A percentile compares a stretch with the other conserved stretches of the same genome.
Evolutionary conservation across 2,888 invertebrate species (phyloP).

Genomic region (Tryphoninae sp.): DNA sequence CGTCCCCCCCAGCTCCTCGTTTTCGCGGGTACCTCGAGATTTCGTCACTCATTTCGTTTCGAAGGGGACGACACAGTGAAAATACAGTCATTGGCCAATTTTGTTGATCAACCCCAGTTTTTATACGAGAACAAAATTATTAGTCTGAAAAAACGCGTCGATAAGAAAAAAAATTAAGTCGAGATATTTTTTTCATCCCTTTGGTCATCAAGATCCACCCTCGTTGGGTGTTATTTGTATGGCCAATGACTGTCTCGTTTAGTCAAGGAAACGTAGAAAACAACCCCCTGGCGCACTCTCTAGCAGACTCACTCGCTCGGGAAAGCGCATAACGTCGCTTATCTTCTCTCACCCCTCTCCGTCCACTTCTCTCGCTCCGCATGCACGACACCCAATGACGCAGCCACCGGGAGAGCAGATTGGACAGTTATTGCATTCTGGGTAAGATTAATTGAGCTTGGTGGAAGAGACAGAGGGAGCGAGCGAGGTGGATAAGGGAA

Average conservation of each 20-base stretch:
- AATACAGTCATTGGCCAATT: neutral
- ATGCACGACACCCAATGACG: constrained; percentile 73
- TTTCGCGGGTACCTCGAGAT: constrained; percentile 72
- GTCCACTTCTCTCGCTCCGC: constrained; percentile 28
- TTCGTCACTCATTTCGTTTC: constrained; percentile 62
- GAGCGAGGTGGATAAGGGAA: constrained; percentile 43
- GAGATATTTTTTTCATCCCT: too few species aligned
- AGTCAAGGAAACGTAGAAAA: neutral
- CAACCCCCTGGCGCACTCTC: neutral
- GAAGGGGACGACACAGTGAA: constrained; percentile 40
- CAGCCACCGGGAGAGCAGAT: constrained; percentile 78
- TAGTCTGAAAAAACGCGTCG: too few species aligned
- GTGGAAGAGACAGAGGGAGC: constrained; percentile 33
- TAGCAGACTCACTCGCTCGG: neutral
- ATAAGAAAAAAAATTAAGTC: too few species aligned
- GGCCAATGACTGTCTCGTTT: neutral
- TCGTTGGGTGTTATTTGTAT: neutral
- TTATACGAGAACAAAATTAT: neutral
- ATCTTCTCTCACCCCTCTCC: neutral
- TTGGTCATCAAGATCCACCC: too few species aligned
- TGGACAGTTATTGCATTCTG: constrained; percentile 82
- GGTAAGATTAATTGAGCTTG: constrained; percentile 80
- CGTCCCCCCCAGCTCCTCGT: constrained; percentile 60
- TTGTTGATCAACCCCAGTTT: neutral
- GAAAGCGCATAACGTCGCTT: constrained; percentile 36